Evolutionary conservation across 2,888 invertebrate species (phyloP).

Genomic region (Stomorhina lunata): DNA sequence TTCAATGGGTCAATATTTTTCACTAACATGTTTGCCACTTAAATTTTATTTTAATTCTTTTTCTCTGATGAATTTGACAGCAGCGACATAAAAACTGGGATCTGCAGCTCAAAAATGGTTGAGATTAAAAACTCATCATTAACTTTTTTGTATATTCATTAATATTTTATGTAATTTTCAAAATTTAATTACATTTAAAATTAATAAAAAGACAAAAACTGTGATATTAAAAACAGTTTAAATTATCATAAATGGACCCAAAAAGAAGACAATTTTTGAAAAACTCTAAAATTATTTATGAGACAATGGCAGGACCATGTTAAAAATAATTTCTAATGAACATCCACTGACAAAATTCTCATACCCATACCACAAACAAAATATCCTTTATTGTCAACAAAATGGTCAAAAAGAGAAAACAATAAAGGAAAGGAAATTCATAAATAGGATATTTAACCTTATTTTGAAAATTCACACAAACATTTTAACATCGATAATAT

Average conservation of each 20-base stretch:
- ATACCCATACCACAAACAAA: background rate
- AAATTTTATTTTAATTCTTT: too few species aligned
- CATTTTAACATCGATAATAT: background rate
- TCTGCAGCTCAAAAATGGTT: background rate
- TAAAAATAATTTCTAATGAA: background rate
- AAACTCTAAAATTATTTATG: background rate
- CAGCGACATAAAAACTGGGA: too few species aligned
- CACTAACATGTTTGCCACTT: too few species aligned
- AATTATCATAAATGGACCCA: background rate
- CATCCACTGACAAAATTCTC: background rate
- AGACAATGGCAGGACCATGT: background rate
- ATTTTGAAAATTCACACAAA: background rate
- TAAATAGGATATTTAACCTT: slow-evolving; percentile 48
- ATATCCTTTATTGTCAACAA: background rate
- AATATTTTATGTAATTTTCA: background rate
- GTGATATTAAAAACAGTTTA: background rate
- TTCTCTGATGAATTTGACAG: too few species aligned
- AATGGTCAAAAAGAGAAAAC: background rate
- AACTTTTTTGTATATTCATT: background rate
- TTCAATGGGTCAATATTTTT: too few species aligned
- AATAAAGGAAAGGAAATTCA: slow-evolving; percentile 29
- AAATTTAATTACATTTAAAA: background rate
- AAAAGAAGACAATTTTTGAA: background rate
- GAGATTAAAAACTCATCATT: background rate
- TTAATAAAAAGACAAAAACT: background rate